Conservation (phyloP, 2,797 vertebrate species). For the Steatocranus sp. region DNA sequence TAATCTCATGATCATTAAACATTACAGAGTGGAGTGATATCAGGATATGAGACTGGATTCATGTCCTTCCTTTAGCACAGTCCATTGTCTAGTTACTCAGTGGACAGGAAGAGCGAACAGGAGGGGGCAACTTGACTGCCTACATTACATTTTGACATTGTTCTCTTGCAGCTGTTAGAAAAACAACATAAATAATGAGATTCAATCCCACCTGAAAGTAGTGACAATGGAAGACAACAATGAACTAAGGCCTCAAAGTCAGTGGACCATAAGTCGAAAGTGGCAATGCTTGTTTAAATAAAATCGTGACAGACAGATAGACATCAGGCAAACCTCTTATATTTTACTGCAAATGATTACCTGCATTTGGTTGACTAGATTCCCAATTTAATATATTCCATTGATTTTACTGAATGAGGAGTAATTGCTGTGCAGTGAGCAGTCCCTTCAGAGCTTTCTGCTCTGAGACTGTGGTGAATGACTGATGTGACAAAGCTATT, state of each 20-base stretch:
- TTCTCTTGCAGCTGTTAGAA: constrained; percentile 56
- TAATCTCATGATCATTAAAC: constrained; percentile 59
- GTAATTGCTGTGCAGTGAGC: constrained; percentile 42
- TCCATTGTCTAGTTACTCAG: constrained; percentile 67
- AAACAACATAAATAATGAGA: constrained; percentile 39
- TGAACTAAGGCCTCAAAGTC: neutral
- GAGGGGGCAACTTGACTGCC: constrained; percentile 36
- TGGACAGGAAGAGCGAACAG: constrained; percentile 56
- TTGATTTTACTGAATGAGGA: constrained; percentile 49
- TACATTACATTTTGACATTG: constrained; percentile 48
- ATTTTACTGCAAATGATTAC: constrained; percentile 36
- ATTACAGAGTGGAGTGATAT: constrained; percentile 54
- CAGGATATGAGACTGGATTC: constrained; percentile 69
- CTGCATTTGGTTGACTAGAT: constrained; percentile 36
- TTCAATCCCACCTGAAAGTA: constrained; percentile 14
- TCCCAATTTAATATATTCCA: constrained; percentile 54
- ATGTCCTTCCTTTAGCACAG: constrained; percentile 66
- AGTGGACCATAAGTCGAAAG: neutral
- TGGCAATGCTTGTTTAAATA: neutral
- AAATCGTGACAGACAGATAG: neutral
- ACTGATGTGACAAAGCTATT: constrained; percentile 73
- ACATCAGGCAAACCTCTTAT: constrained; percentile 2
- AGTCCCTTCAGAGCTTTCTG: constrained; percentile 58
- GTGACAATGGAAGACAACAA: constrained; percentile 23
- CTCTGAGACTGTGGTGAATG: constrained; percentile 61